Evolutionary conservation across 2,888 invertebrate genomes (phyloP), one percentile per base, ranked within the genome.

Genomic region (Trimorus sp.): DNA sequence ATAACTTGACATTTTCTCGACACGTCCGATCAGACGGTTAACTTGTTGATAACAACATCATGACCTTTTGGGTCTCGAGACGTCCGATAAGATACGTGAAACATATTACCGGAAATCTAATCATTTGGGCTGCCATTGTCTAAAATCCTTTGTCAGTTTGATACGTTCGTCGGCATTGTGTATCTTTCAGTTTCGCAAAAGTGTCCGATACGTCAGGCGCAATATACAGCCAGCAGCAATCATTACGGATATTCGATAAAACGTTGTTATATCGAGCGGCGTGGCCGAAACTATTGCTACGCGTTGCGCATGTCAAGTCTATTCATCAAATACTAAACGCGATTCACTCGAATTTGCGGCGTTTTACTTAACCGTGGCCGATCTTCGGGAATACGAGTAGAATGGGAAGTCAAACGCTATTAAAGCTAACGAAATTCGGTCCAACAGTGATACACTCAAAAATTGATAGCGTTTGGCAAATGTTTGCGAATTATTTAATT

Each of bases 161-260:
- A 65, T 73, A 56, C 37, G 49, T 65, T 65, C 65, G 58, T 74
- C 49, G 58, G 40, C 51, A 65, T 65, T 58, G 51, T 56, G 60
- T 65, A 74, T 58, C 37, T 65, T 74, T 65, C 40, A 12, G 45
- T 65, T 65, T 65, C 40, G 16, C 56, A 65, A 54, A 65, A 74
- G 65, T 74, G 74, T 58, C 58, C 48, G 56, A 63, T 63, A 73
- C 45, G 74, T 74, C 74, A 65, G 49, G 58, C 49, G 58, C 65
- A 65, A 65, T 58, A 54, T 40, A 65, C 49, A 66, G 12, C 65
- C 37, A 42, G 65, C 59, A 58, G 74, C 65, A 74, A 74, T 74
- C 59, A 63, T 74, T 74, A 59, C 65, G 42, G 66, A 62, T 66
- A 74, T 74, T 74, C 62, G 66, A 74, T 74, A 66, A 51, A 74